Base-by-base conservation (phyloP, 2,888 invertebrate genomes). In the Candidula unifasciata region DNA sequence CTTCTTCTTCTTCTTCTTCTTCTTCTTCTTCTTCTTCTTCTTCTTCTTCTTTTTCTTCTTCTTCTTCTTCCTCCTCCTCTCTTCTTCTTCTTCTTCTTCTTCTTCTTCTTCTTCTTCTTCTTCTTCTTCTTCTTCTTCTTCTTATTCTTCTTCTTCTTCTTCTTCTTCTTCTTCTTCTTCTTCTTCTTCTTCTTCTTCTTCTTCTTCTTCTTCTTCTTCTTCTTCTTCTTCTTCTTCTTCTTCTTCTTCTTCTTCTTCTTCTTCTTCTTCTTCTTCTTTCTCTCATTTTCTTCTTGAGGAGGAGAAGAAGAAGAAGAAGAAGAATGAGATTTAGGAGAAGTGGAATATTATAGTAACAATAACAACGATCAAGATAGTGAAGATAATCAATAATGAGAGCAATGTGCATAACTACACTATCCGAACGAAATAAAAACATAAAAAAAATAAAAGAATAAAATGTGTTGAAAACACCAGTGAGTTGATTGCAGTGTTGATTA, bases 1-100 rank as follows among this genome's bases (percentile, higher is more conserved):
- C 66, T 66, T 66, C 66, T 66, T 66, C 66, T 66, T 66, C 66
- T 66, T 66, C 66, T 66, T 66, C 66, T 66, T 66, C 66, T 66
- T 66, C 66, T 66, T 66, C 66, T 66, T 66, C 66, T 66, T 66
- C 66, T 66, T 66, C 66, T 66, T 66, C 66, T 66, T 66, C 66
- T 66, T 1, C 66, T 66, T 66, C 66, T 66, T 66, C 66, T 66
- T 66, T 18, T 66, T 66, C 66, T 66, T 66, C 66, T 66, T 66
- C 66, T 66, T 66, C 66, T 66, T 66, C 66, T 66, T 66, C 66
- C 18, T 66, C 66, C 18, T 66, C 66, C 18, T 66, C 66, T 69
- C 30, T 69, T 27, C 27, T 27, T 69, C 21, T 16, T 27, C 27
- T 30, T 6, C 30, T 69, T 30, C 30, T 27, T 27, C 18, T 69